Evolutionary conservation across 30 jellyfish, hydroid and myxozoan species (phyloP).

Genomic region (Hydractinia echinata): DNA sequence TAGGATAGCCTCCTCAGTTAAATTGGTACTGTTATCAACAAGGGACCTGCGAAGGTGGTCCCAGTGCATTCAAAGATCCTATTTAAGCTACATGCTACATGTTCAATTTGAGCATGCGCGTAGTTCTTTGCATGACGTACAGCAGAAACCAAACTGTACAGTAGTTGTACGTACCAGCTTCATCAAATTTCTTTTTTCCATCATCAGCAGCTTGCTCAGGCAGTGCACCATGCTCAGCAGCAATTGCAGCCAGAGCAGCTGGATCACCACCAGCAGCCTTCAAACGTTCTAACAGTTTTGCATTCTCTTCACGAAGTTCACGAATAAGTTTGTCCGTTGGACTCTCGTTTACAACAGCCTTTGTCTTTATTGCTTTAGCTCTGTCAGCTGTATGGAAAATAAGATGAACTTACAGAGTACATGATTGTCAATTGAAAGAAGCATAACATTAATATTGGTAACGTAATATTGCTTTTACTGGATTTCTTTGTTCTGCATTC

Average conservation of each 20-base stretch:
- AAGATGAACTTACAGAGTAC: neutral
- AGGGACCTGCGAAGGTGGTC: no score
- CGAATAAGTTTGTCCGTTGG: constrained; percentile 96
- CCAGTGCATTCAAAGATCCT: no score
- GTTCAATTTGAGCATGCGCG: no score
- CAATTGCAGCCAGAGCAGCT: constrained; percentile 27
- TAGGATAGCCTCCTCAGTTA: no score
- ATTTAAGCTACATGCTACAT: no score
- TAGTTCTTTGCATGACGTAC: no score
- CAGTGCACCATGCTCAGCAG: constrained; percentile 30
- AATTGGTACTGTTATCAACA: no score
- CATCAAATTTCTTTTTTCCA: constrained; percentile 17
- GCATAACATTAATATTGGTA: neutral
- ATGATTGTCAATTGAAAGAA: neutral
- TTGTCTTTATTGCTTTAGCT: constrained; percentile 88
- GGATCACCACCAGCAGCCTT: constrained; percentile 66
- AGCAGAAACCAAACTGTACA: no score
- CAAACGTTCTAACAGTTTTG: constrained; percentile 60
- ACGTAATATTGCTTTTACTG: neutral
- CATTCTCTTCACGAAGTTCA: constrained; percentile 91
- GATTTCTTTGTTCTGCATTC: neutral
- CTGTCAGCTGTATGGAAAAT: constrained; percentile 63
- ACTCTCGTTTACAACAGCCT: constrained; percentile 88
- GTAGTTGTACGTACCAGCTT: constrained; percentile 12
- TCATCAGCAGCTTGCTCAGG: constrained; percentile 15